Conservation (phyloP, 2,888 invertebrate species). For the Hypolimnas misippus region DNA sequence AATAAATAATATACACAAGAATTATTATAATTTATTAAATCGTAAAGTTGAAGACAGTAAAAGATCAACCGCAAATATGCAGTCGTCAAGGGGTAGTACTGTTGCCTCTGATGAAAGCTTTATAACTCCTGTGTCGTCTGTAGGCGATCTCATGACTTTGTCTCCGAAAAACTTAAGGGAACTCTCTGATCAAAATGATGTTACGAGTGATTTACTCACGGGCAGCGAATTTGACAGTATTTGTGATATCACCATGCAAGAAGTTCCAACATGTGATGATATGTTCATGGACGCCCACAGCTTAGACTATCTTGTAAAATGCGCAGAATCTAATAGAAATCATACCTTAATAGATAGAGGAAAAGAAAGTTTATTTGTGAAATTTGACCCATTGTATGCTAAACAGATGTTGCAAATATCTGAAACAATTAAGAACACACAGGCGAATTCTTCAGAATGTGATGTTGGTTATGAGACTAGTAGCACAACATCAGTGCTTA, state of each 20-base stretch:
- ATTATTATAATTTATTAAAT: constrained; percentile 59
- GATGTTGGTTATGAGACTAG: constrained; percentile 77
- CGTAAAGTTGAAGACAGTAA: constrained; percentile 44
- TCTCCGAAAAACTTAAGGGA: constrained; percentile 61
- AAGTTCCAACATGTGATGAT: constrained; percentile 63
- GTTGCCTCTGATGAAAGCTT: constrained; percentile 65
- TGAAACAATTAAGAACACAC: constrained; percentile 51
- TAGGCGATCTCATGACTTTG: constrained; percentile 69
- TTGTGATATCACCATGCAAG: constrained; percentile 76
- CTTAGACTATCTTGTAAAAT: constrained; percentile 82
- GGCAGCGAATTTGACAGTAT: constrained; percentile 71
- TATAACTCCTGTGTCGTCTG: constrained; percentile 67
- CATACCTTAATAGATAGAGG: constrained; percentile 64
- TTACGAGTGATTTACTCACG: constrained; percentile 69
- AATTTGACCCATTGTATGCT: constrained; percentile 84
- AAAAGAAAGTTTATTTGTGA: constrained; percentile 87
- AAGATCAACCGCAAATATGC: constrained; percentile 52
- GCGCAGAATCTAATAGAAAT: constrained; percentile 68
- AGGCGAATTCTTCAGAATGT: constrained; percentile 58
- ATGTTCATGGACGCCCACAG: constrained; percentile 84
- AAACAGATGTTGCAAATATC: constrained; percentile 50
- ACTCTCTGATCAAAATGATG: constrained; percentile 51
- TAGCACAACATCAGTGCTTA: constrained; percentile 64
- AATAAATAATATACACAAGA: constrained; percentile 57
- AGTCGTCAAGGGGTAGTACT: constrained; percentile 58